Percentiles rank a stretch among this genome's conserved stretches.
These are phyloP conservation scores for Anorthoa munda DNA, from an alignment of 2,888 invertebrate species.

Conservation along the genomic window DNA sequence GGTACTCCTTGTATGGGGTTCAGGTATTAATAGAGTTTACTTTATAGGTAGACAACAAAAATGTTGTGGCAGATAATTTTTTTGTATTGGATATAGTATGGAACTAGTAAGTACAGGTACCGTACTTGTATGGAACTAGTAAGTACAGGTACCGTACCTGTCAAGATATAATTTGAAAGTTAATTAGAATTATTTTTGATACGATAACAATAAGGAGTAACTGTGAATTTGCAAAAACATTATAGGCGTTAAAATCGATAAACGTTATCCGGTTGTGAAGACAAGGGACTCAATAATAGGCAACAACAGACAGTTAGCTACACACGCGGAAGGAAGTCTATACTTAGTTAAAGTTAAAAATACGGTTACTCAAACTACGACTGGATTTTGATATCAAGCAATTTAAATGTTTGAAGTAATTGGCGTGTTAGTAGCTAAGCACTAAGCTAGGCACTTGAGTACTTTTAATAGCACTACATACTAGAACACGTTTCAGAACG, in stretches of 20 bases:
- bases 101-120: too few relatives aligned
- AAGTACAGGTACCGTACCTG: neutral
- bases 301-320: conserved; percentile 55
- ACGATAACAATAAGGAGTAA: conserved; percentile 31
- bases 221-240: conserved; percentile 42
- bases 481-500: neutral
- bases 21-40: conserved; percentile 18
- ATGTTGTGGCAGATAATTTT: neutral
- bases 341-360: conserved; percentile 57
- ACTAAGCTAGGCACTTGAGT: neutral
- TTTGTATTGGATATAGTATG: neutral
- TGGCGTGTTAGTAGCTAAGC: neutral
- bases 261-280: conserved; percentile 40
- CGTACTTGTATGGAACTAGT: too few relatives aligned
- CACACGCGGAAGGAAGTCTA: conserved; percentile 72
- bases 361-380: conserved; percentile 71
- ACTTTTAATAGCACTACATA: conserved; percentile 3
- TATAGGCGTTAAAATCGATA: conserved; percentile 24
- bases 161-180: conserved; percentile 22
- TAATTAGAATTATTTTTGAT: conserved; percentile 33
- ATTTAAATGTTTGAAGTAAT: conserved; percentile 62
- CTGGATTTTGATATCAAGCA: conserved; percentile 63
- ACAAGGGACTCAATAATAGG: conserved; percentile 55
- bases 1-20: conserved; percentile 35
- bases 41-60: neutral